phyloP scores from a whole-genome alignment of 1,140 invertebrate species.

The Pemphigus obesinymphae region DNA sequence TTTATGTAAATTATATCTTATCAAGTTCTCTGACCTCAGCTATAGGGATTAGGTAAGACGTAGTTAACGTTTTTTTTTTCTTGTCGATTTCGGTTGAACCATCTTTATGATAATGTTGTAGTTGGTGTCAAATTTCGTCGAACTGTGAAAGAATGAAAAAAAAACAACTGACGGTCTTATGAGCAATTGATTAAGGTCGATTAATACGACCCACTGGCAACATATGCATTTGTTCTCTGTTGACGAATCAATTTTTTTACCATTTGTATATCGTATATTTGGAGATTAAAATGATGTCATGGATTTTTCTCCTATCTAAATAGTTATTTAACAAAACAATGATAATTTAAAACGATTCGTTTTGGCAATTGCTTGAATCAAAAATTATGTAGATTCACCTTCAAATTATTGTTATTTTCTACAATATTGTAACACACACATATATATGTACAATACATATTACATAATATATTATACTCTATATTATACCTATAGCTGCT shows the following conservation, averaged over 20 bases:
- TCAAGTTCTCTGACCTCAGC: background rate
- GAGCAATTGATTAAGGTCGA: conserved; percentile 37
- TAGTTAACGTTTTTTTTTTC: background rate
- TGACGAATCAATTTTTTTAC: conserved; percentile 39
- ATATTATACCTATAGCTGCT: no score
- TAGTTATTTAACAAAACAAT: background rate
- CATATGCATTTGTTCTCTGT: conserved; percentile 23
- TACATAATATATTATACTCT: no score
- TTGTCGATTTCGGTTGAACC: background rate
- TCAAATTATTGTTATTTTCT: no score
- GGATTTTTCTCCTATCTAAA: background rate
- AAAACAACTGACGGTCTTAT: conserved; percentile 20
- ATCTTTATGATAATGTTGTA: background rate
- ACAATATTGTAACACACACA: no score
- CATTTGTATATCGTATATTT: background rate
- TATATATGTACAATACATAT: no score
- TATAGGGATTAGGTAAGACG: background rate
- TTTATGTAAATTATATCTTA: background rate
- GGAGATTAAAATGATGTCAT: conserved; percentile 29
- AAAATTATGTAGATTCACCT: background rate
- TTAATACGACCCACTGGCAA: conserved; percentile 38
- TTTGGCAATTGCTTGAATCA: background rate
- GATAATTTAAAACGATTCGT: background rate
- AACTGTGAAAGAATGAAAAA: conserved; percentile 27
- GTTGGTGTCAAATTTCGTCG: conserved; percentile 32